Base-by-base conservation (phyloP, 2,888 invertebrate genomes). In the Thelaira solivaga region DNA sequence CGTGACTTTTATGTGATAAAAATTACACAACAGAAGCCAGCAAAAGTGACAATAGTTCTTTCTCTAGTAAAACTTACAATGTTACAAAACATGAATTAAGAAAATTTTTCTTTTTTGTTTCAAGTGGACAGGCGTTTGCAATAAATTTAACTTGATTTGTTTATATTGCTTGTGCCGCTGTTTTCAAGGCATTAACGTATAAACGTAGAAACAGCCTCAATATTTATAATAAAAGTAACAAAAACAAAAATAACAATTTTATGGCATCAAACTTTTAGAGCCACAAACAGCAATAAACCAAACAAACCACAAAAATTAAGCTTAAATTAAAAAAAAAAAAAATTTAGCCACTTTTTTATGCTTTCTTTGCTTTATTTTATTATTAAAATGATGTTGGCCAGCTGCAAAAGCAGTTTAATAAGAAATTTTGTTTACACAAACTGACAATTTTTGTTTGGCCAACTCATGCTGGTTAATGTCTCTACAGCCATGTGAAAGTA, bases 121-220 rank as follows among this genome's bases (percentile, higher is more conserved):
- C 59, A 68, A 62, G 55, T 74, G 77, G 67, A 49, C 77, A 77
- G 74, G 77, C 68, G 53, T 68, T 53, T 8, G 69, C 43, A 64
- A 76, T 76, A 80, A 76, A 79, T 80, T 72, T 26, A 47, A 59
- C 29, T 67, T 67, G 67, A 76, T 80, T 80, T 79, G 75, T 64
- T 72, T 79, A 64, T 72, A 72, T 67, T 75, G n/a, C n/a, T n/a
- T n/a, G n/a, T n/a, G n/a, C n/a, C n/a, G n/a, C n/a, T n/a, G 75
- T 67, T 45, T 20, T 26, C n/a, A 34, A 45, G 6, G 31, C 67
- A 34, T 47, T 29, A 11, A 34, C 26, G 49, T 49, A 16, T 20
- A 51, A 20, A 34, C 22, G 18, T 26, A 68, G 20, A 55, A 16
- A 36, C 16, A 31, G 11, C 22, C 22, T 11, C 62, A 26, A 16